phyloP scores from a whole-genome alignment of 2,113 vertebrate species.

The Lophura nycthemera region DNA sequence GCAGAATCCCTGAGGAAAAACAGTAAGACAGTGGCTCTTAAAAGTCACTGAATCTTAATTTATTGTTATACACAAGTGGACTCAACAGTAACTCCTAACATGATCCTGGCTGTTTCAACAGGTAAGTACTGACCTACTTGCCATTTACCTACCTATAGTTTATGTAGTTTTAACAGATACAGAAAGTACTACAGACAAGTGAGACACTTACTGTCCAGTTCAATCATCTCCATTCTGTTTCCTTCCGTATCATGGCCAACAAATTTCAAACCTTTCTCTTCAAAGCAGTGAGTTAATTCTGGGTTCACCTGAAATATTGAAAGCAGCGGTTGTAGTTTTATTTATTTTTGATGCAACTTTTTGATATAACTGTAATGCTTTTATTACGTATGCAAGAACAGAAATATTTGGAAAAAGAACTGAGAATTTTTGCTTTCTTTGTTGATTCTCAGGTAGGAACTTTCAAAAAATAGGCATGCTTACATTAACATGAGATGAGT shows the following conservation, averaged over 20 bases:
- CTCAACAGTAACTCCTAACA: background rate
- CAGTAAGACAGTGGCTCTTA: background rate
- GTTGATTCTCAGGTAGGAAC: background rate
- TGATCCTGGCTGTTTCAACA: background rate
- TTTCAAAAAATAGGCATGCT: background rate
- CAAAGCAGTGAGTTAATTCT: slow-evolving; percentile 76
- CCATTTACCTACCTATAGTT: background rate
- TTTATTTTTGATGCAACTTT: background rate
- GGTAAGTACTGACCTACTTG: background rate
- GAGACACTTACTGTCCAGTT: slow-evolving; percentile 78
- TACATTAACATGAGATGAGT: background rate
- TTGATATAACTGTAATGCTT: background rate
- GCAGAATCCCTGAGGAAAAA: background rate
- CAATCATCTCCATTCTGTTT: slow-evolving; percentile 83
- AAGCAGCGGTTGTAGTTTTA: background rate
- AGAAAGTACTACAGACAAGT: background rate
- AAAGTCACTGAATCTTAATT: background rate
- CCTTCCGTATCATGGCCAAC: slow-evolving; percentile 79
- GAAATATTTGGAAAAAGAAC: background rate
- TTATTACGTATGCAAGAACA: background rate
- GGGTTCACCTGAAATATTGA: slow-evolving; percentile 79
- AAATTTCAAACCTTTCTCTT: slow-evolving; percentile 81
- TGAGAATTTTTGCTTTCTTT: background rate
- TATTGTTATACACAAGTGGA: background rate
- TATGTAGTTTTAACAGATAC: background rate